These are phyloP conservation scores for Plectrocnemia conspersa DNA, from an alignment of 1,140 invertebrate genomes.

Conservation along the genomic window DNA sequence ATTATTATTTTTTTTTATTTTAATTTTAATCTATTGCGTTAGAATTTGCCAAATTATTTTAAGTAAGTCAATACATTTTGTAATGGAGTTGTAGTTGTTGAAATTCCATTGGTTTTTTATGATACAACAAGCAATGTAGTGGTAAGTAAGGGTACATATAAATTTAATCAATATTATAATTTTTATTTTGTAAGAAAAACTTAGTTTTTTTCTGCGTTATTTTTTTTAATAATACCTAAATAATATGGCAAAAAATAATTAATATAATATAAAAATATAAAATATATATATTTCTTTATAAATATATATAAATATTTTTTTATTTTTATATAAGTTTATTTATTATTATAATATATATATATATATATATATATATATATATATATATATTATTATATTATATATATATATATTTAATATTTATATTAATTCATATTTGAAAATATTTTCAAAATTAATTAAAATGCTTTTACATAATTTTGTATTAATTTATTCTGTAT, in stretches of 20 bases:
- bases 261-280: neutral
- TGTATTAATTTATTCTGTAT: neutral
- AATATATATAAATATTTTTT: neutral
- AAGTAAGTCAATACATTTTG: too few species aligned
- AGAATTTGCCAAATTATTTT: too few species aligned
- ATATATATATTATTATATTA: neutral
- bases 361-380: neutral
- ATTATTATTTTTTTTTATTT: too few species aligned
- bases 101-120: too few species aligned
- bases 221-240: neutral
- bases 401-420: neutral
- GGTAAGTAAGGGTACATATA: too few species aligned
- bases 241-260: neutral
- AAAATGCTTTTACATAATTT: neutral
- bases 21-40: too few species aligned
- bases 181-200: too few species aligned
- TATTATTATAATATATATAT: neutral
- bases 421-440: neutral
- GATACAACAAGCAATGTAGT: too few species aligned
- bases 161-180: too few species aligned
- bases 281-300: neutral
- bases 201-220: too few species aligned
- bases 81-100: too few species aligned
- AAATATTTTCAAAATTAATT: neutral
- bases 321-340: neutral